Conservation (phyloP, 1,140 invertebrate genomes). For the Tetraneura akinire region DNA sequence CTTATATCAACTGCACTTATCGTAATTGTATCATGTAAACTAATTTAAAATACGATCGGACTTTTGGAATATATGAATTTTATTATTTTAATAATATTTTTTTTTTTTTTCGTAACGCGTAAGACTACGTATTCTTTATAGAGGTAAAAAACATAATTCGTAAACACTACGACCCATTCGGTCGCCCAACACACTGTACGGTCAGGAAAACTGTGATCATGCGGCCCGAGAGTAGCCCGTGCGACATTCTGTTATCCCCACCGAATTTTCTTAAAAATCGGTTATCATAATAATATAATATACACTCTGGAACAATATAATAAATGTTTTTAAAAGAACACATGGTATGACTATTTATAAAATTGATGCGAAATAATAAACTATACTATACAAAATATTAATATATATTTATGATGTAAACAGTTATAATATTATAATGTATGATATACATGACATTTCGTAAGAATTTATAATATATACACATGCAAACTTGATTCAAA, state of each 20-base stretch:
- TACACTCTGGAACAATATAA: background rate
- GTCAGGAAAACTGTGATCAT: constrained; percentile 32
- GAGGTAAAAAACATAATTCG: constrained; percentile 27
- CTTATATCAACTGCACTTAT: background rate
- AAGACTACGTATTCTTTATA: no score
- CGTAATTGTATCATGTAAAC: background rate
- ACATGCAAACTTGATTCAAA: background rate
- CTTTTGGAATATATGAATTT: background rate
- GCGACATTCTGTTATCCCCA: constrained; percentile 43
- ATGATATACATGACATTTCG: no score
- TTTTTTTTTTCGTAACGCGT: background rate
- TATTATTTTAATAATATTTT: no score
- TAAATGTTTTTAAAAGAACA: constrained; percentile 5
- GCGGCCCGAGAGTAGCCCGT: constrained; percentile 20
- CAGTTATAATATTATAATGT: background rate
- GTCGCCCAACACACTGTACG: constrained; percentile 27
- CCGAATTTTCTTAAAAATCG: constrained; percentile 21
- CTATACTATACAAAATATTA: background rate
- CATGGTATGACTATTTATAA: background rate
- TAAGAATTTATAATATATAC: no score
- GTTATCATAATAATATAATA: no score
- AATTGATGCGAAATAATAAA: no score
- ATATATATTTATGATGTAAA: no score
- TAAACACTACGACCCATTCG: constrained; percentile 41
- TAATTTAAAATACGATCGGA: background rate